Conservation (phyloP, 2,888 invertebrate genomes). For the Coenonympha arcania region DNA sequence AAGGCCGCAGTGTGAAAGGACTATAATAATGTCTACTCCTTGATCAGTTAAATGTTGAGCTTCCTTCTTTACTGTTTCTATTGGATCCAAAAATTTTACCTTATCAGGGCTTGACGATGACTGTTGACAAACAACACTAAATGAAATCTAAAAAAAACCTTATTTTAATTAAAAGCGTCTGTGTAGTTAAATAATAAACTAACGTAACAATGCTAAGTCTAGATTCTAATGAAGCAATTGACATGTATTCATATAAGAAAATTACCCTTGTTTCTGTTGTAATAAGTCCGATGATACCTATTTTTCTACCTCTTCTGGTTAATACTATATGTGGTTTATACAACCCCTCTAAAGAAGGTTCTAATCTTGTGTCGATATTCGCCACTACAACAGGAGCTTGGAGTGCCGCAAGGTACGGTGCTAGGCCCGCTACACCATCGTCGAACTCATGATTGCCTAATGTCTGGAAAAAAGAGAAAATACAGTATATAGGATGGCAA, state of each 20-base stretch:
- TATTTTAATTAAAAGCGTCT: too few relatives aligned
- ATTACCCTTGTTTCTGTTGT: conserved; percentile 76
- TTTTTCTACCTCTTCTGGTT: conserved; percentile 77
- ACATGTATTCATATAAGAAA: background rate
- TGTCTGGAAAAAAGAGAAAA: conserved; percentile 65
- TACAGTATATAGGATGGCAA: too few relatives aligned
- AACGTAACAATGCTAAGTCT: too few relatives aligned
- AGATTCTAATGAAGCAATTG: background rate
- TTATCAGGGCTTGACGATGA: conserved; percentile 75
- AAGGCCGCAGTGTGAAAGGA: conserved; percentile 86
- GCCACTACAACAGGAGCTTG: conserved; percentile 80
- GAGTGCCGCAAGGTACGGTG: conserved; percentile 78
- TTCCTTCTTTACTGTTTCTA: conserved; percentile 75
- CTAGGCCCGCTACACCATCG: conserved; percentile 78
- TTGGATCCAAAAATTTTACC: conserved; percentile 78
- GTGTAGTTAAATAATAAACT: too few relatives aligned
- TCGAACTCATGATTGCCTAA: conserved; percentile 93
- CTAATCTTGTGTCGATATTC: conserved; percentile 79
- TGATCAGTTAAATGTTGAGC: conserved; percentile 74
- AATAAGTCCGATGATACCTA: conserved; percentile 87
- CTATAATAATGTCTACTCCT: conserved; percentile 84
- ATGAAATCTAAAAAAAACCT: background rate
- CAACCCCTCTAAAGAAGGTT: conserved; percentile 76
- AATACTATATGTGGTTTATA: conserved; percentile 78
- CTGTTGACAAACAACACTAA: conserved; percentile 52